Evolutionary conservation across 2,888 invertebrate genomes (phyloP).

Genomic region (Chrysolina haemoptera): DNA sequence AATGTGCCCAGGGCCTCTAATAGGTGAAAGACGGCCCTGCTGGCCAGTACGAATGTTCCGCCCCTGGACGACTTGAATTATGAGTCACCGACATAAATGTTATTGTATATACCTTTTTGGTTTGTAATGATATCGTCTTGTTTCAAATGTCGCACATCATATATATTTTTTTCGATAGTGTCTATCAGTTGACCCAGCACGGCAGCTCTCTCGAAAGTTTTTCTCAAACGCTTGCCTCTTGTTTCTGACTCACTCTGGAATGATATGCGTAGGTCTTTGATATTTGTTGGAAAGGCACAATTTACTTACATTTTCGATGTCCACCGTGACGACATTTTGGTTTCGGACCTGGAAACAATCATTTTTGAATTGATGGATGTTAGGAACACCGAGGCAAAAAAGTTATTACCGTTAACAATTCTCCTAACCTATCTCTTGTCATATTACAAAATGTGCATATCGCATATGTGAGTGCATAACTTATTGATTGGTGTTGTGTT

Average conservation of each 20-base stretch:
- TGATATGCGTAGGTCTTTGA: background rate
- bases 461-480: constrained; percentile 22
- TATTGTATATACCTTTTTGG: constrained; percentile 52
- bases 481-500: constrained; percentile 24
- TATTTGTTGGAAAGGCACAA: background rate
- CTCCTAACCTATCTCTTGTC: constrained; percentile 61
- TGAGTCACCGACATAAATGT: constrained; percentile 18
- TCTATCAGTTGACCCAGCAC: constrained; percentile 72
- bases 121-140: constrained; percentile 53
- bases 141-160: constrained; percentile 47
- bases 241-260: background rate
- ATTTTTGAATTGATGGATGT: background rate
- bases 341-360: constrained; percentile 36
- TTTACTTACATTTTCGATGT: constrained; percentile 49
- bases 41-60: too few relatives aligned
- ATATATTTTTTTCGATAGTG: constrained; percentile 71
- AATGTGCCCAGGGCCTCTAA: too few relatives aligned
- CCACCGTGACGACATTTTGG: constrained; percentile 41
- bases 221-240: constrained; percentile 43
- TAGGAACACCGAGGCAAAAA: background rate
- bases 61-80: background rate
- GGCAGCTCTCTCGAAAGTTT: constrained; percentile 58
- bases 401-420: constrained; percentile 48
- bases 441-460: constrained; percentile 42
- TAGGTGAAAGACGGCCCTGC: too few relatives aligned